These are phyloP conservation scores for Charanyca ferruginea DNA, from an alignment of 2,888 invertebrate species.

Conservation along the genomic window DNA sequence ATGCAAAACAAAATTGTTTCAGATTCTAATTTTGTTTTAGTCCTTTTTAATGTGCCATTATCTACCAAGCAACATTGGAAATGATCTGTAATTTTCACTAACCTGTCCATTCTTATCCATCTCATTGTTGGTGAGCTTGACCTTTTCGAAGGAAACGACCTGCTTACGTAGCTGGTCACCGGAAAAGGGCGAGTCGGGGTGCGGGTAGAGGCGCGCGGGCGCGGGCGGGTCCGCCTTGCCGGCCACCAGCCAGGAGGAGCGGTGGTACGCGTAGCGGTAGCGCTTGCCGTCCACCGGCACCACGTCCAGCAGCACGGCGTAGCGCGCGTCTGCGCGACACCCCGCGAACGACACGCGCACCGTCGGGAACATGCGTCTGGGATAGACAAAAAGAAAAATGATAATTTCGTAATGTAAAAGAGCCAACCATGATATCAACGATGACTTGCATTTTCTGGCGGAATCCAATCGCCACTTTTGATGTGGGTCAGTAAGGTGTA, in stretches of 20 bases:
- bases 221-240: constrained; percentile 99
- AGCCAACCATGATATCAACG: no score
- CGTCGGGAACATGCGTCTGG: constrained; percentile 99
- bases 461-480: not conserved
- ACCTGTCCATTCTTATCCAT: constrained; percentile 99
- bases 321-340: constrained; percentile 95
- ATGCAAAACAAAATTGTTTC: constrained; percentile 30
- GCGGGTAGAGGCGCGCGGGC: constrained; percentile 97
- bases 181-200: constrained; percentile 99
- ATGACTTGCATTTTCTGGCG: not conserved
- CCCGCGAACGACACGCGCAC: constrained; percentile 98
- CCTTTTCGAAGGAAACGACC: constrained; percentile 99
- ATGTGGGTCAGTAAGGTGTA: no score
- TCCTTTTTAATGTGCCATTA: not conserved
- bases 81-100: constrained; percentile 74
- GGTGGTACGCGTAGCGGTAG: constrained; percentile 99
- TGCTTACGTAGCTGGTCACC: constrained; percentile 99
- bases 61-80: not conserved
- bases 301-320: constrained; percentile 98
- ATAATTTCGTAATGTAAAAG: no score
- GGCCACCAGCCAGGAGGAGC: constrained; percentile 99
- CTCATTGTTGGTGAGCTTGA: constrained; percentile 99
- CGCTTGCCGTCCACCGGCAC: constrained; percentile 99
- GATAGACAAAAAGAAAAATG: constrained; percentile 17
- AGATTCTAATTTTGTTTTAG: not conserved